These are phyloP conservation scores for Fissipunctia ypsillon DNA, from an alignment of 2,888 invertebrate genomes.

Conservation along the genomic window DNA sequence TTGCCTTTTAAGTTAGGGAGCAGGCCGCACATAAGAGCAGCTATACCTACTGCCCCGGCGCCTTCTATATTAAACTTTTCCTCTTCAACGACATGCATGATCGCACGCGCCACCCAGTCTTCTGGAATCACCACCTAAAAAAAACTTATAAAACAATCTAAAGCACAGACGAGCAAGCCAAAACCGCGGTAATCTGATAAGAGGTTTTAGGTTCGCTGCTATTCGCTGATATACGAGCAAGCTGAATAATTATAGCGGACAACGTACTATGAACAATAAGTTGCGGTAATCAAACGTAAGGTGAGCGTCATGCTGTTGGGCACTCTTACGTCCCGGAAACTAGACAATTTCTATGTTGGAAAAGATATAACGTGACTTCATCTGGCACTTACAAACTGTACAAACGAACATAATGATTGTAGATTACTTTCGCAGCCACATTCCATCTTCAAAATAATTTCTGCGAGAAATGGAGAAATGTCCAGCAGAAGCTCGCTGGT, in stretches of 20 bases:
- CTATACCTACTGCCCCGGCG: constrained; percentile 95
- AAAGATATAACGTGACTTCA: no score
- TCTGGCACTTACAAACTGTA: no score
- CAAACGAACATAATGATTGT: no score
- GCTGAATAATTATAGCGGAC: background rate
- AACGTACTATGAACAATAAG: no score
- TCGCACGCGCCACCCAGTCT: constrained; percentile 95
- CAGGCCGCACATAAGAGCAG: constrained; percentile 94
- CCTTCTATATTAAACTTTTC: constrained; percentile 97
- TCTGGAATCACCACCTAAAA: constrained; percentile 93
- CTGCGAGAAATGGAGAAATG: background rate
- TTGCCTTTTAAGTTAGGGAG: constrained; percentile 96
- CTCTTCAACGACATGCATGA: constrained; percentile 94
- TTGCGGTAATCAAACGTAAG: no score
- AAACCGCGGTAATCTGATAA: background rate
- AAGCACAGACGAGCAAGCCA: background rate
- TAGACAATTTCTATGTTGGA: no score
- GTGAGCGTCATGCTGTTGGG: no score
- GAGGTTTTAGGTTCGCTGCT: background rate
- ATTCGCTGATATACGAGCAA: background rate
- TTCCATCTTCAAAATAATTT: background rate
- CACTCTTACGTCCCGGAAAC: no score
- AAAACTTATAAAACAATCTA: background rate
- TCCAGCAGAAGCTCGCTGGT: background rate
- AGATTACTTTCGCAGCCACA: no score